These are phyloP conservation scores for Galaxea fascicularis DNA, from an alignment of 92 coral and sea anemone genomes.

Conservation along the genomic window DNA sequence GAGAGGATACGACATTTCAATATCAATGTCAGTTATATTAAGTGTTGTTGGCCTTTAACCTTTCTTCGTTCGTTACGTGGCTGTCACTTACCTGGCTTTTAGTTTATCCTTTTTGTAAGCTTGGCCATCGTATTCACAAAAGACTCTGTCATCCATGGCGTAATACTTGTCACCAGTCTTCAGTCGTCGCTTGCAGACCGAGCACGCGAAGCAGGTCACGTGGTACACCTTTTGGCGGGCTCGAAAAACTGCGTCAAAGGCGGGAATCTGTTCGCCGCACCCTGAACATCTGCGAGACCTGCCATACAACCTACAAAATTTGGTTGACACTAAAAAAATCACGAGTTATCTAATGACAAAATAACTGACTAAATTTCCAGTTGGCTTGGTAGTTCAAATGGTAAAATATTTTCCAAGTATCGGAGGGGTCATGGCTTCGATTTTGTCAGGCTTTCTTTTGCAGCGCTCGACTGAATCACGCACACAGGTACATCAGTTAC, in stretches of 20 bases:
- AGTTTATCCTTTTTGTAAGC: not conserved
- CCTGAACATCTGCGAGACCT: slow-evolving; percentile 8
- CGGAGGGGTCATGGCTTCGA: no score
- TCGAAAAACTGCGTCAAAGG: slow-evolving; percentile 30
- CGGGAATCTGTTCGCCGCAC: slow-evolving; percentile 39
- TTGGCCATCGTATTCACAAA: slow-evolving; percentile 26
- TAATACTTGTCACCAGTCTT: slow-evolving; percentile 49
- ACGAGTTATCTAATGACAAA: no score
- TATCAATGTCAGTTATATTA: not conserved
- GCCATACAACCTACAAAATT: slow-evolving; percentile 41
- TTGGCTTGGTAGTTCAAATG: no score
- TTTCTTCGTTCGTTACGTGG: not conserved
- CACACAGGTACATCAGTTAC: no score
- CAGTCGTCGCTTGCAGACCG: slow-evolving; percentile 19
- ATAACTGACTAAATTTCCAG: no score
- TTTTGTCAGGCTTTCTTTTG: no score
- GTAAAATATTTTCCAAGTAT: no score
- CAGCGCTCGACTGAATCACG: no score
- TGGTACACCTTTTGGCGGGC: slow-evolving; percentile 26
- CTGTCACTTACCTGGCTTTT: not conserved
- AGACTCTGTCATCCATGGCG: slow-evolving; percentile 21
- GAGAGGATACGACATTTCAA: no score
- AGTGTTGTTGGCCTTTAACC: not conserved
- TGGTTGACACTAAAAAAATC: not conserved
- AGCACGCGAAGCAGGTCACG: slow-evolving; percentile 40